Evolutionary conservation across 2,797 vertebrate genomes (phyloP).

Genomic region (Discoglossus pictus): DNA sequence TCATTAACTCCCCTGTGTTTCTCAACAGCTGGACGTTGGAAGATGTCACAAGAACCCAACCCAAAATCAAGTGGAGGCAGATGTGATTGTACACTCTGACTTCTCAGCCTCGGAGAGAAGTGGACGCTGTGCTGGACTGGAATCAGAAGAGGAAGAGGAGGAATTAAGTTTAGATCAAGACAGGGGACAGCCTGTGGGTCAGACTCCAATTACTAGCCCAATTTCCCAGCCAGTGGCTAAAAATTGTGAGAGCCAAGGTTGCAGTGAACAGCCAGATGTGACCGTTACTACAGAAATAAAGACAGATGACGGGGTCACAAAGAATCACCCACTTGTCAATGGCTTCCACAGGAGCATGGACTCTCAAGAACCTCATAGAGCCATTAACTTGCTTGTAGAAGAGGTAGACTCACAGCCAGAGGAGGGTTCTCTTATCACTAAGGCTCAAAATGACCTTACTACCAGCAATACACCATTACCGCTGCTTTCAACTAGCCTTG

Average conservation of each 20-base stretch:
- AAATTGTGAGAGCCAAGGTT: conserved; percentile 35
- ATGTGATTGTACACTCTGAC: conserved; percentile 95
- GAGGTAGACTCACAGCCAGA: conserved; percentile 46
- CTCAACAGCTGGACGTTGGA: conserved; percentile 26
- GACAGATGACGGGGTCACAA: conserved; percentile 47
- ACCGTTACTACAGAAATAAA: conserved; percentile 40
- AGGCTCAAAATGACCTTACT: conserved; percentile 66
- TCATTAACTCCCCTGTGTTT: conserved; percentile 13
- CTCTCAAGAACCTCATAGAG: conserved; percentile 61
- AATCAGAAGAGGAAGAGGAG: conserved; percentile 48
- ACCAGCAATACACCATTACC: conserved; percentile 53
- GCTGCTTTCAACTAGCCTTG: conserved; percentile 5
- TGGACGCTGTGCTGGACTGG: conserved; percentile 52
- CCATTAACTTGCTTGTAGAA: conserved; percentile 52
- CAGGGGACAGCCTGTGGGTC: conserved; percentile 28
- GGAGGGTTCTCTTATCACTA: conserved; percentile 61
- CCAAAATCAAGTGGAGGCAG: conserved; percentile 85
- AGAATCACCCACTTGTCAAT: conserved; percentile 70
- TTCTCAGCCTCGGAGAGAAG: conserved; percentile 74
- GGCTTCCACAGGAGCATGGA: conserved; percentile 78
- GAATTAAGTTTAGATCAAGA: conserved; percentile 53
- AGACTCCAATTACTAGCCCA: conserved; percentile 35
- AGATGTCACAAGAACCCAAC: conserved; percentile 35
- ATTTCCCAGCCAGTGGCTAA: neutral
- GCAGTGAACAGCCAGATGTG: conserved; percentile 19